These are phyloP conservation scores for Todiramphus chloris DNA, from an alignment of 2,113 vertebrate genomes.

Conservation along the genomic window DNA sequence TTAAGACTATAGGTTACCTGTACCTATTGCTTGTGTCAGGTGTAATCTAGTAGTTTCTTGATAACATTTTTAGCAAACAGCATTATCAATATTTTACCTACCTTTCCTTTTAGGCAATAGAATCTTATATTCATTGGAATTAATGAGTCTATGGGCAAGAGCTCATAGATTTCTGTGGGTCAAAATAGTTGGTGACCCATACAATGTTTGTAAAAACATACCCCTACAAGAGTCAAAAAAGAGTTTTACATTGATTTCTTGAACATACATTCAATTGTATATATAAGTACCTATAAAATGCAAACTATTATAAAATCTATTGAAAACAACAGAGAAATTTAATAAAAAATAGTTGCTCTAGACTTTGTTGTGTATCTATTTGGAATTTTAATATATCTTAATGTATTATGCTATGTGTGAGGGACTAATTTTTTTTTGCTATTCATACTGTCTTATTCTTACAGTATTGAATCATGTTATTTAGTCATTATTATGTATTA, in stretches of 20 bases:
- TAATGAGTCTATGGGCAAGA: background rate
- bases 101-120: background rate
- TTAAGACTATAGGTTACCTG: background rate
- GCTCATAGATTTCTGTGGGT: too few species aligned
- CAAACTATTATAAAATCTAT: background rate
- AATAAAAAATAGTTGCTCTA: background rate
- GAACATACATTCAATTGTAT: background rate
- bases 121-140: fast-evolving
- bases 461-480: background rate
- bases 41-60: background rate
- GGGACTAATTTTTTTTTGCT: background rate
- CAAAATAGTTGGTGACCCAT: background rate
- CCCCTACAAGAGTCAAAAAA: background rate
- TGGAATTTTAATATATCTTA: background rate
- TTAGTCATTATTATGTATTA: background rate
- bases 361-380: background rate
- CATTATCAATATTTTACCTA: background rate
- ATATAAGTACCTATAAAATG: background rate
- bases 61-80: background rate
- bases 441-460: background rate
- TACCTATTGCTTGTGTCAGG: background rate
- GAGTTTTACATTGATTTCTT: background rate
- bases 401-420: background rate
- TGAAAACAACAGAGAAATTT: background rate
- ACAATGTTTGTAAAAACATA: background rate